These are phyloP conservation scores for Thunnus albacares DNA, from an alignment of 2,797 vertebrate species.

Conservation along the genomic window DNA sequence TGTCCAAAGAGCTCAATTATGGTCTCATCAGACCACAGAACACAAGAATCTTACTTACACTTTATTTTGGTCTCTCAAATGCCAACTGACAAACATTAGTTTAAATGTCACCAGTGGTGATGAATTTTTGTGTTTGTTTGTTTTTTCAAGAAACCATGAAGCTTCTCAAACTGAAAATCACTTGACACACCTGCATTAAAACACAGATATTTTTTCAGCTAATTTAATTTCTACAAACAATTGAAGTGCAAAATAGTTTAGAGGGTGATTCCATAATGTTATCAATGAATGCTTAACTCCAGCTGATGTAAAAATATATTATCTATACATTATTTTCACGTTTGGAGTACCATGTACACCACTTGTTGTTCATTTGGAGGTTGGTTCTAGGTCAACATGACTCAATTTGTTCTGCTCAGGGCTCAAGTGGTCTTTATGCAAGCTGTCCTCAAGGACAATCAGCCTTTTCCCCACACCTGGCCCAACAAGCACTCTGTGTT, in stretches of 20 bases:
- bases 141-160: not conserved
- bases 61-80: slow-evolving; percentile 2
- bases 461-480: not conserved
- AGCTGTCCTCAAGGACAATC: not conserved
- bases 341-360: not conserved
- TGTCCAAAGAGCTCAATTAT: not conserved
- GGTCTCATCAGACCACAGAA: not conserved
- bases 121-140: not conserved
- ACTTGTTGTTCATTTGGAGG: not conserved
- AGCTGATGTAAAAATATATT: not conserved
- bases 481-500: not conserved
- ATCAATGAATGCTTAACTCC: no score
- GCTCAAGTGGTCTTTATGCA: not conserved
- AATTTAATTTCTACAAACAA: not conserved
- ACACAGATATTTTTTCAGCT: not conserved
- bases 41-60: not conserved
- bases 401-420: not conserved
- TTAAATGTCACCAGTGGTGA: slow-evolving; percentile 22
- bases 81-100: slow-evolving; percentile 1
- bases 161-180: not conserved
- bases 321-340: not conserved
- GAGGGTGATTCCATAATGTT: no score
- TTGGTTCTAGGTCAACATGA: not conserved
- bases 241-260: no score
- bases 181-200: no score